These are phyloP conservation scores for Panorpa germanica DNA, from an alignment of 2,888 invertebrate genomes.

Conservation along the genomic window DNA sequence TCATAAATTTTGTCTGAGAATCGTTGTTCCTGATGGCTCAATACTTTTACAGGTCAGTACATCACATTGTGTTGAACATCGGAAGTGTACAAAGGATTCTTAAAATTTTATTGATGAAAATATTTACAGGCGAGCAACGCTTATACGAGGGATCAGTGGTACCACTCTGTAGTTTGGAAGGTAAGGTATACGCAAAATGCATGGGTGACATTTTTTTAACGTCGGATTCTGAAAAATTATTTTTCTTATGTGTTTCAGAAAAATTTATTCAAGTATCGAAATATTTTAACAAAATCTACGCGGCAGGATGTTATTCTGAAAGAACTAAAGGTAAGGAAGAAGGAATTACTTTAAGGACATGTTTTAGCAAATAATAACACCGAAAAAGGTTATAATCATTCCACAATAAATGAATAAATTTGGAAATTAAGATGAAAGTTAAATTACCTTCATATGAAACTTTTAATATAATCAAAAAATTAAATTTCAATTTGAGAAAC, in stretches of 20 bases:
- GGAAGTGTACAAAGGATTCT: constrained; percentile 8
- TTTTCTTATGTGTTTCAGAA: constrained; percentile 34
- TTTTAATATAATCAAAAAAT: no score
- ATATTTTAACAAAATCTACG: constrained; percentile 42
- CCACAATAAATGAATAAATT: no score
- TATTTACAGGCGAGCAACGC: constrained; percentile 50
- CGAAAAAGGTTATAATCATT: no score
- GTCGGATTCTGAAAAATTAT: no score
- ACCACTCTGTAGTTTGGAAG: constrained; percentile 62
- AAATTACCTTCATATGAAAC: no score
- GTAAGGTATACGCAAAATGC: constrained; percentile 31
- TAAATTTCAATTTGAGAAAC: no score
- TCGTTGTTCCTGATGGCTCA: constrained; percentile 57
- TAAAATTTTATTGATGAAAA: constrained; percentile 9
- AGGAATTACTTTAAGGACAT: constrained; percentile 8
- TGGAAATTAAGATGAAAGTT: no score
- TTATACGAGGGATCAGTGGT: constrained; percentile 69
- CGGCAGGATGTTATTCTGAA: constrained; percentile 54
- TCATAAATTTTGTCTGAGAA: constrained; percentile 60
- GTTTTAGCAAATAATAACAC: no score
- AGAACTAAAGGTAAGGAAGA: constrained; percentile 43
- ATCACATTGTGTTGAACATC: constrained; percentile 8
- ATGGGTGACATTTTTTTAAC: constrained; percentile 9
- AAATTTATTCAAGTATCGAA: constrained; percentile 54
- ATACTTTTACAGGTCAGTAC: constrained; percentile 44